Base-by-base conservation (phyloP, 2,797 vertebrate genomes). In the Aulostomus chinensis region DNA sequence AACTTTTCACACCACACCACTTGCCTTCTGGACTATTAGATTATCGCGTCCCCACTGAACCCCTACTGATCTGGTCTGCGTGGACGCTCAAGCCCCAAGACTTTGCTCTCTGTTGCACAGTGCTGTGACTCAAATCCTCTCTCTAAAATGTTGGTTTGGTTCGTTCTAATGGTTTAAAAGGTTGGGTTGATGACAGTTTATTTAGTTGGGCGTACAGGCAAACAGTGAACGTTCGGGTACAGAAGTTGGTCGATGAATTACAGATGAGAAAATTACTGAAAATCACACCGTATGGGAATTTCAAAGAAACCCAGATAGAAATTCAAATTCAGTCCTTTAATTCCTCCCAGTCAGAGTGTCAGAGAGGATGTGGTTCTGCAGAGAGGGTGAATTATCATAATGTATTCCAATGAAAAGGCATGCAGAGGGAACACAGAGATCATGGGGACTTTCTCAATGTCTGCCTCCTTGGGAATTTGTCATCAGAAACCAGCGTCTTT, bases 341-440 rank as follows among this genome's bases (percentile, higher is more conserved):
- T 72, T 74, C 58, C 54, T 34, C 35, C 41, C 51, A 28, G 49
- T 55, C 28, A 17, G 33, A 24, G 41, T 61, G 70, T 68, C 69
- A 68, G 53, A 55, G 64, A 74, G 22, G 52, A 70, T 64, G 56
- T 38, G 43, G 59, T 48, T 76, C 67, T 72, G 49, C 57, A 58
- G 75, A 83, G 70, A 67, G 71, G 52, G 37, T 33, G 50, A 80
- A 83, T 80, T 81, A 76, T 76, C 71, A 75, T 85, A 80, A 86
- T 84, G 63, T 65, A 80, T 83, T 85, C 73, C 62, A 65, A 38
- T 68, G 60, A 68, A 78, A 64, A 70, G 52, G 66, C 33, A 73
- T 11, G 37, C 50, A 58, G 43, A 58, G 58, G 58, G 62, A 76
- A 70, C 48, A 65, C 55, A 73, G 55, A 42, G 71, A 85, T 81